These are phyloP conservation scores for Brachypalpus laphriformis DNA, from an alignment of 2,888 invertebrate genomes.

Conservation along the genomic window DNA sequence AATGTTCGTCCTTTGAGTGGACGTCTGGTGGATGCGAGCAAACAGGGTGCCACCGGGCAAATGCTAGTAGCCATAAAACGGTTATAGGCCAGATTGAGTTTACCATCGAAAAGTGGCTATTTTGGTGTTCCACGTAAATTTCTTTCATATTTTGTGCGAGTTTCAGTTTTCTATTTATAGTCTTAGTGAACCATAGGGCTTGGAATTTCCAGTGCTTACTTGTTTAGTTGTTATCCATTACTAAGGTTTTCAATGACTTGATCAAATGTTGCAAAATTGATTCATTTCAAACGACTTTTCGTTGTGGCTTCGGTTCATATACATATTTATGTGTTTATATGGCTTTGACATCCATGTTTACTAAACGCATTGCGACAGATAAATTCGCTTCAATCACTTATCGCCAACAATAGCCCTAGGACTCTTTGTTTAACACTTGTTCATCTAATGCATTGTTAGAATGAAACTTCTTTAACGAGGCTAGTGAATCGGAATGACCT, in stretches of 20 bases:
- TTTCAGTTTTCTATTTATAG: neutral
- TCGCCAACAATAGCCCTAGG: too few relatives aligned
- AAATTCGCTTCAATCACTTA: too few relatives aligned
- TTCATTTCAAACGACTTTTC: neutral
- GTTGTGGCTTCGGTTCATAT: too few relatives aligned
- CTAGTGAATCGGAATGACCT: too few relatives aligned
- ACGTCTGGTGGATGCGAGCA: constrained; percentile 24
- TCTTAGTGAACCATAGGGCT: neutral
- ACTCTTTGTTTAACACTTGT: too few relatives aligned
- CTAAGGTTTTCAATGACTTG: too few relatives aligned
- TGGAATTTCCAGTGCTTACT: neutral
- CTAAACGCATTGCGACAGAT: too few relatives aligned
- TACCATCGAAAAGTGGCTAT: neutral
- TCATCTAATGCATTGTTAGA: too few relatives aligned
- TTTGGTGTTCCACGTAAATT: neutral
- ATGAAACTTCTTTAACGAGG: too few relatives aligned
- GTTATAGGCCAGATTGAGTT: neutral
- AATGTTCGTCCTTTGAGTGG: constrained; percentile 66
- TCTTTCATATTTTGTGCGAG: neutral
- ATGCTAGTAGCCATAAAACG: constrained; percentile 17
- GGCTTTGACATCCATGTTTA: too few relatives aligned
- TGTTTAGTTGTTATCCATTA: neutral
- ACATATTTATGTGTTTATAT: too few relatives aligned
- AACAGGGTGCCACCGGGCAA: constrained; percentile 51
- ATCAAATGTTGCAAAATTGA: neutral